Evolutionary conservation across 2,113 vertebrate genomes (phyloP).

Genomic region (Rhinopomastus cyanomelas): DNA sequence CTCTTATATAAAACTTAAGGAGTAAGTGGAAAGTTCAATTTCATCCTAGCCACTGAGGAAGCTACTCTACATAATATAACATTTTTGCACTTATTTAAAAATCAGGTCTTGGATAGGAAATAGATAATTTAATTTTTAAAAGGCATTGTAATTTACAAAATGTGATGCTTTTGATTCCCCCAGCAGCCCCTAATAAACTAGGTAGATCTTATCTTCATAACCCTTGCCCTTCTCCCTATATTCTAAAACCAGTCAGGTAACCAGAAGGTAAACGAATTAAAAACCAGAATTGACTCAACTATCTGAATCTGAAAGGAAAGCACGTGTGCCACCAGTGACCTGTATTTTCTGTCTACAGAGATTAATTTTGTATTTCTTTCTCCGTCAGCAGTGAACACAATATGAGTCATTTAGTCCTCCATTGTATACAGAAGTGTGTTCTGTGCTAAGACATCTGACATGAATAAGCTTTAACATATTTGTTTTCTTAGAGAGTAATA

Average conservation of each 20-base stretch:
- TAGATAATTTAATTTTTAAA: neutral
- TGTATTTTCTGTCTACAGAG: neutral
- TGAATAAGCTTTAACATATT: neutral
- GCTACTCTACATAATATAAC: neutral
- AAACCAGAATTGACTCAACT: neutral
- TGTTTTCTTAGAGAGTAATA: neutral
- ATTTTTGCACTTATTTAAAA: neutral
- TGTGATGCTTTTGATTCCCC: neutral
- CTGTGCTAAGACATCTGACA: neutral
- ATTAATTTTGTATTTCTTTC: neutral
- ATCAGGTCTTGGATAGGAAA: neutral
- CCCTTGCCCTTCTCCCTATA: neutral
- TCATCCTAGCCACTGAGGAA: neutral
- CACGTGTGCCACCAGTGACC: neutral
- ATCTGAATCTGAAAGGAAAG: neutral
- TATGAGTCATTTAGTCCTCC: neutral
- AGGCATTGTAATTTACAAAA: neutral
- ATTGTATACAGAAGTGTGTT: neutral
- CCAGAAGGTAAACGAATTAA: neutral
- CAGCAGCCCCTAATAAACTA: neutral
- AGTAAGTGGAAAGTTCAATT: neutral
- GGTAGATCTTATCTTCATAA: neutral
- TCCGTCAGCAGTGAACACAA: neutral
- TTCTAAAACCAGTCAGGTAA: neutral
- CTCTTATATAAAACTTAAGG: neutral